Percentiles rank a stretch among this genome's conserved stretches.
phyloP scores from a whole-genome alignment of 2,797 vertebrate species.

The Microctenopoma steveboyesi region DNA sequence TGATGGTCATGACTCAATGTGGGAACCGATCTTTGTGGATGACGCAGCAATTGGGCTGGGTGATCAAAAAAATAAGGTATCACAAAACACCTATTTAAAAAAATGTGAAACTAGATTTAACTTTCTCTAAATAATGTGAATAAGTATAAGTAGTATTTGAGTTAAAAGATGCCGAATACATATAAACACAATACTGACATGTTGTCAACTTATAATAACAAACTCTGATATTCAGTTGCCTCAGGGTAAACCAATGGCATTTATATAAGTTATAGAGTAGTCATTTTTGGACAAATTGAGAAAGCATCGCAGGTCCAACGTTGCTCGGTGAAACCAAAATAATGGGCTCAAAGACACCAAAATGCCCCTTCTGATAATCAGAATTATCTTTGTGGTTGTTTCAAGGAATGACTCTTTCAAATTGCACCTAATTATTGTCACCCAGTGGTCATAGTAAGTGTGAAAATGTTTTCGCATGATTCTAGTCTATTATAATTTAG shows the following conservation, averaged over 20 bases:
- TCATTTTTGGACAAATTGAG: neutral
- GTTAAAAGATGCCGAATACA: neutral
- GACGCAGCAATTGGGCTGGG: constrained; percentile 84
- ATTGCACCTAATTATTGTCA: neutral
- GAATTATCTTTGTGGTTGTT: neutral
- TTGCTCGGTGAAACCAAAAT: constrained; percentile 2
- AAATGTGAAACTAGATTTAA: neutral
- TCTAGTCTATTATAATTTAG: neutral
- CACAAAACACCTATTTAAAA: neutral
- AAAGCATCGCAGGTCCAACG: neutral
- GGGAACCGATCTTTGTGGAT: constrained; percentile 87
- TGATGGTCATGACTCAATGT: constrained; percentile 84
- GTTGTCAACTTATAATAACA: neutral
- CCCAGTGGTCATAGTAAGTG: neutral
- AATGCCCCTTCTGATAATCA: neutral
- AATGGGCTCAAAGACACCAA: neutral
- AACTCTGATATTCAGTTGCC: no score
- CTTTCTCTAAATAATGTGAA: neutral
- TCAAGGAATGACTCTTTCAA: neutral
- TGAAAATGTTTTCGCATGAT: neutral
- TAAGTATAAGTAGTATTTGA: neutral
- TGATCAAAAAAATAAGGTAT: constrained; percentile 86
- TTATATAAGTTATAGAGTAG: no score
- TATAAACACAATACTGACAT: neutral
- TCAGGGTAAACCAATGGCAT: neutral